A percentile compares a stretch with the other conserved stretches of the same genome.
Conservation (phyloP, 2,888 invertebrate species). For the Dryomyza anilis region DNA sequence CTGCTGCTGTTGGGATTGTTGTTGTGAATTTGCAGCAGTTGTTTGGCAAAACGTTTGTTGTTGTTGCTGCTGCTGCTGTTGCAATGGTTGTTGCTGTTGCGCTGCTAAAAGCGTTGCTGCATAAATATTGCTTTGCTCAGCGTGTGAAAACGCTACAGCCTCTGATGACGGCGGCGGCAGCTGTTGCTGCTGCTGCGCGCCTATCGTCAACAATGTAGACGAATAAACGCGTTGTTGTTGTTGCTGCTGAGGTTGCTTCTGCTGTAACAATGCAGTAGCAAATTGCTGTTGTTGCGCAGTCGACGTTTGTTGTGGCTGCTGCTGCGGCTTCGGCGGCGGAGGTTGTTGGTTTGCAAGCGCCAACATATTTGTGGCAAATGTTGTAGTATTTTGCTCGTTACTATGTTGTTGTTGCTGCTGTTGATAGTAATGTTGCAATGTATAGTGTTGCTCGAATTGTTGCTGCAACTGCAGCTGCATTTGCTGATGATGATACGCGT, state of each 20-base stretch:
- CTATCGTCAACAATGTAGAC: not conserved
- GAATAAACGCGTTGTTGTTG: constrained; percentile 31
- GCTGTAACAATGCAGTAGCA: constrained; percentile 31
- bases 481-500: constrained; percentile 42
- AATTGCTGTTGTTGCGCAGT: constrained; percentile 34
- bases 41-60: constrained; percentile 15
- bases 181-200: too few relatives aligned
- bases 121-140: constrained; percentile 10
- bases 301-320: constrained; percentile 36
- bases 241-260: constrained; percentile 36
- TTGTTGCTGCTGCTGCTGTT: constrained; percentile 23
- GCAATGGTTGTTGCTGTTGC: constrained; percentile 27
- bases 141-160: too few relatives aligned
- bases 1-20: constrained; percentile 22
- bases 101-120: not conserved
- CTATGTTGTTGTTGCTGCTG: constrained; percentile 35
- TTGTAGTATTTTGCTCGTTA: constrained; percentile 10
- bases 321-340: constrained; percentile 44
- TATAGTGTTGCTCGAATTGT: constrained; percentile 41
- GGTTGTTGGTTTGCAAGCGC: constrained; percentile 41
- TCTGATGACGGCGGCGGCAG: too few relatives aligned
- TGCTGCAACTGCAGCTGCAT: constrained; percentile 40
- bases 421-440: constrained; percentile 37
- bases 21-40: constrained; percentile 19
- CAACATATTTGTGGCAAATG: constrained; percentile 2